Conservation (phyloP, 2,797 vertebrate genomes). For the Sus cebifrons region DNA sequence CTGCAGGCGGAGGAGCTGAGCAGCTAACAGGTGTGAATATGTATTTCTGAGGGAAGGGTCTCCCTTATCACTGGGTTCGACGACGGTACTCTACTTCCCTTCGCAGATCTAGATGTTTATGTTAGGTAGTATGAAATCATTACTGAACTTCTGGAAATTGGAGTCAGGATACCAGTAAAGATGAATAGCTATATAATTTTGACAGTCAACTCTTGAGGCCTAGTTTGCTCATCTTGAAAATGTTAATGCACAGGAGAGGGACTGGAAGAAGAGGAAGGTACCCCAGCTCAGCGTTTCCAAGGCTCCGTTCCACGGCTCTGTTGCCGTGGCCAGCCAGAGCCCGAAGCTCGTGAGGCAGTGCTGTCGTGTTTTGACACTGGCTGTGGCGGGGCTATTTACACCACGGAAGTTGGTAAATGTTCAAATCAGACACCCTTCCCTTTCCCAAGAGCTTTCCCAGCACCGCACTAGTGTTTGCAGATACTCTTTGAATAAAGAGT, state of each 20-base stretch:
- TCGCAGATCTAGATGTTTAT: background rate
- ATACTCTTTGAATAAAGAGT: background rate
- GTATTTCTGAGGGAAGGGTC: constrained; percentile 15
- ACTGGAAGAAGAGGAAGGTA: background rate
- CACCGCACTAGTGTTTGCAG: background rate
- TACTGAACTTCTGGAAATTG: constrained; percentile 23
- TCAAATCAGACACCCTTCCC: background rate
- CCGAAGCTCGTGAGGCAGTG: background rate
- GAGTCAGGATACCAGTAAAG: background rate
- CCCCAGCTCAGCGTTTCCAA: background rate
- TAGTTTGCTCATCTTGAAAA: constrained; percentile 43
- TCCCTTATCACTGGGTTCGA: background rate
- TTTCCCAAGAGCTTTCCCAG: constrained; percentile 18
- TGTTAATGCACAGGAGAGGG: background rate
- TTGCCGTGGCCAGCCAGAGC: background rate
- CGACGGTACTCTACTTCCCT: background rate
- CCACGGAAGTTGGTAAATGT: background rate
- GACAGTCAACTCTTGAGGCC: background rate
- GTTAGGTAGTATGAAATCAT: constrained; percentile 25
- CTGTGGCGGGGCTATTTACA: background rate
- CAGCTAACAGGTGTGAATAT: background rate
- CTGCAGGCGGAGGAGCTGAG: background rate
- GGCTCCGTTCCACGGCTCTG: background rate
- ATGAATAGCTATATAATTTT: constrained; percentile 34
- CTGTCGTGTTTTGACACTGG: background rate